Percentiles rank a stretch among this genome's conserved stretches.
Conservation (phyloP, 1,140 invertebrate species). For the Anagrus nilaparvatae region DNA sequence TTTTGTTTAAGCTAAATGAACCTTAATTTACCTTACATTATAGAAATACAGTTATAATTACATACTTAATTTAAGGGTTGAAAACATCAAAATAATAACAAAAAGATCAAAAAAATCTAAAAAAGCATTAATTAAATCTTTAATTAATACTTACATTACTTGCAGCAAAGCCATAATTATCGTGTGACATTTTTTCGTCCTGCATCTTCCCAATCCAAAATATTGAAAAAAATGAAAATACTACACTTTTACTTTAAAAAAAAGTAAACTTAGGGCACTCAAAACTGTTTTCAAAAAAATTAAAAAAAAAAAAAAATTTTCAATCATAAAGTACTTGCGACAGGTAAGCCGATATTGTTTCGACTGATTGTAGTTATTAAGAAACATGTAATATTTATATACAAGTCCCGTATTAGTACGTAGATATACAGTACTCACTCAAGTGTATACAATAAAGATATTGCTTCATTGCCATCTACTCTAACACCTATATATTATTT, state of each 20-base stretch:
- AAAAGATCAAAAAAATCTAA: neutral
- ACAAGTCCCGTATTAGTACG: no score
- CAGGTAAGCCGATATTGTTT: constrained; percentile 36
- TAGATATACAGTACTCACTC: no score
- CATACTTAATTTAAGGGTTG: neutral
- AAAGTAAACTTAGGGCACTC: no score
- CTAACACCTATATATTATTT: no score
- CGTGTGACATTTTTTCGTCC: constrained; percentile 30
- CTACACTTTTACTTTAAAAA: constrained; percentile 2
- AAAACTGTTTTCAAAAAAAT: no score
- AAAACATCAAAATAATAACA: neutral
- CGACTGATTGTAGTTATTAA: constrained; percentile 33
- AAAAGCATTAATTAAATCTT: neutral
- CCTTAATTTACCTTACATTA: neutral
- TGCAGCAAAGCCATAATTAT: constrained; percentile 36
- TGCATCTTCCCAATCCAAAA: constrained; percentile 2
- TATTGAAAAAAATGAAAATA: constrained; percentile 4
- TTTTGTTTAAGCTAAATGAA: neutral
- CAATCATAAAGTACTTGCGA: constrained; percentile 21
- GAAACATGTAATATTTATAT: constrained; percentile 39
- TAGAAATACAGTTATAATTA: neutral
- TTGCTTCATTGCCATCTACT: no score
- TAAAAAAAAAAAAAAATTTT: constrained; percentile 9
- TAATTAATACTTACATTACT: constrained; percentile 29
- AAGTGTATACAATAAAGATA: no score